These are phyloP conservation scores for Diaphora mendica DNA, from an alignment of 2,888 invertebrate species.

Conservation along the genomic window DNA sequence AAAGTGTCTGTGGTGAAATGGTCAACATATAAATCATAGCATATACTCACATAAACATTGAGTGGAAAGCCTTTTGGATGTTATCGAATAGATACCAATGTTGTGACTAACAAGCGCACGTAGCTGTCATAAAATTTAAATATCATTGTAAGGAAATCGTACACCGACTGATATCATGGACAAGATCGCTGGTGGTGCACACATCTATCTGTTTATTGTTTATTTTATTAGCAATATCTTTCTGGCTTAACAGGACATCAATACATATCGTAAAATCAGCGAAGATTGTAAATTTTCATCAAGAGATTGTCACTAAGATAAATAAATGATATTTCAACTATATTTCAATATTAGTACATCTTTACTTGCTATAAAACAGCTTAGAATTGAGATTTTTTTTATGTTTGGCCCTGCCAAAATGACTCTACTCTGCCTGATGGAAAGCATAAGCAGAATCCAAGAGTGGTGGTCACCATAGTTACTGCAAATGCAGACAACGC, in stretches of 20 bases:
- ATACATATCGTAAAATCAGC: conserved; percentile 64
- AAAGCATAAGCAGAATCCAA: no score
- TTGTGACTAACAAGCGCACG: conserved; percentile 54
- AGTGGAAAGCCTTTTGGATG: conserved; percentile 35
- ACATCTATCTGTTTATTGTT: conserved; percentile 64
- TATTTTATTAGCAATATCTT: conserved; percentile 64
- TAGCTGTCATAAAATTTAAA: conserved; percentile 53
- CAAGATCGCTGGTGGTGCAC: conserved; percentile 58
- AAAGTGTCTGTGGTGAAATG: conserved; percentile 2
- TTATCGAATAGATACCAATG: conserved; percentile 33
- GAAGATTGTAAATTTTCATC: conserved; percentile 62
- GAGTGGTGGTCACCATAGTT: no score
- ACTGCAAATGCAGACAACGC: no score
- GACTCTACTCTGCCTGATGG: no score
- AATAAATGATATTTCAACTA: conserved; percentile 50
- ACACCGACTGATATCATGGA: conserved; percentile 53
- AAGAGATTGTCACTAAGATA: conserved; percentile 52
- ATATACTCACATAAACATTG: conserved; percentile 47
- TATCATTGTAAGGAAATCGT: conserved; percentile 60
- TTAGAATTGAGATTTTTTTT: background rate
- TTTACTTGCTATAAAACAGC: background rate
- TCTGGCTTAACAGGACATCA: conserved; percentile 63
- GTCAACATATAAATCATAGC: conserved; percentile 33
- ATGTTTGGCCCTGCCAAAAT: no score
- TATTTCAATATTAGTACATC: conserved; percentile 1